Evolutionary conservation across 2,113 vertebrate species (phyloP), one percentile per base, ranked within the genome.

Genomic region (Saguinus imperator): DNA sequence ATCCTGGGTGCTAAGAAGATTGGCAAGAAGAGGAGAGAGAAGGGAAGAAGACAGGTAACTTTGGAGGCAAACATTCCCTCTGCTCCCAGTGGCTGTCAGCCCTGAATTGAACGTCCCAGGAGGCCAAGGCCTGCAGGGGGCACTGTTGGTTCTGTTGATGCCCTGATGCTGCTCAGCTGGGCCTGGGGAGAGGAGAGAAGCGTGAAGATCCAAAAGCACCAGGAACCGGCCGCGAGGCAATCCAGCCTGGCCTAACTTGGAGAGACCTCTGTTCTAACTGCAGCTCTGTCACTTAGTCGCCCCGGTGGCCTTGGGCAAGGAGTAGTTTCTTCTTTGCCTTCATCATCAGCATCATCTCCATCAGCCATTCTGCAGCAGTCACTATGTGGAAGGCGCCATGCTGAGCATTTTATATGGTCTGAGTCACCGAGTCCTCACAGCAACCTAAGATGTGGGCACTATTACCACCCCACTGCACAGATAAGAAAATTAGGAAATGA

Each of bases 121-220:
- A 55, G 72, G 29, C 25, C 68, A 21, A 18, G 37, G 25, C 43
- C 88, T 76, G 70, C 16, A 64, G 91, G 73, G 64, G 45, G 40
- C 66, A 12, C 97, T 79, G 64, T 50, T 73, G 58, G 80, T 17
- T 80, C 70, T 73, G 64, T 2, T 4, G 50, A 50, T 29, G 52
- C 57, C 35, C 45, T 18, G 57, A 9, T 21, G n/a, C 18, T 6
- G 37, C 16, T n/a, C 10, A 37, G 40, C 40, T 29, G 37, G 20
- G 23, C 27, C 55, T 13, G 58, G 57, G 35, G 1, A 17, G 68
- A 32, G 66, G 43, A 3, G 0, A 17, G 57, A 27, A 48, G 43
- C 7, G 0, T 0, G 77, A 3, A n/a, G 52, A 29, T 37, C 1
- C 35, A n/a, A 3, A 17, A 14, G 40, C 14, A 29, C 13, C 0